Base-by-base conservation (phyloP, 1,140 invertebrate species). In the Zophobas atratus region DNA sequence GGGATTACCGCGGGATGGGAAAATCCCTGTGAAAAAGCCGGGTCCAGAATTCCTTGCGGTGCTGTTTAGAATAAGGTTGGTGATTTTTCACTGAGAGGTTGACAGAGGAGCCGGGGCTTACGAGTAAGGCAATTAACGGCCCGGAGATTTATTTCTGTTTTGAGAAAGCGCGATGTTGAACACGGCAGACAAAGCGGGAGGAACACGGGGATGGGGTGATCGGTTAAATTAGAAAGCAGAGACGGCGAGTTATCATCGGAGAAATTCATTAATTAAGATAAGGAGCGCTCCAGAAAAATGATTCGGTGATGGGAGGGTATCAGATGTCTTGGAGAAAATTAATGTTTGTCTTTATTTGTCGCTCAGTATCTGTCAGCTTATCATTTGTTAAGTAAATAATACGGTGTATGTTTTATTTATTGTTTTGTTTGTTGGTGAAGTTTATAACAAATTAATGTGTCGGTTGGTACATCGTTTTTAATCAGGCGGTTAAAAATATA, bases 41-140 rank as follows among this genome's bases (percentile, higher is more conserved):
- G 39, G 2, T 63, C 57, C 20, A 20, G 57, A 38, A 67, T 67
- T 67, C 43, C 8, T 67, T 20, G 39, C 32, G 39, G 60, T n/a
- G 60, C 43, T 63, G 8, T 8, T 33, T 63, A 3, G 2, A 38
- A 63, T 6, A 6, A 38, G n/a, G 20, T n/a, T 41, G 1, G 41
- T 6, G 48, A 53, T 74, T 74, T 56, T 56, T 74, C 71, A 74
- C 2, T 4, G 48, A 46, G 63, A 20, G 39, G 49, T 71, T 71
- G 46, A 49, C 70, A 71, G 33, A 71, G 33, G 33, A 71, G 49
- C 33, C 34, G 36, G 33, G 36, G 60, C 38, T 67, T 67, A 67
- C 6, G n/a, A 67, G n/a, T 38, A 38, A 67, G 60, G 39, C 60
- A 67, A 41, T 39, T 48, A 67, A 67, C 60, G 43, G 1, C 38